These are phyloP conservation scores for Prionailurus bengalensis DNA, from an alignment of 2,113 vertebrate genomes.

Conservation along the genomic window DNA sequence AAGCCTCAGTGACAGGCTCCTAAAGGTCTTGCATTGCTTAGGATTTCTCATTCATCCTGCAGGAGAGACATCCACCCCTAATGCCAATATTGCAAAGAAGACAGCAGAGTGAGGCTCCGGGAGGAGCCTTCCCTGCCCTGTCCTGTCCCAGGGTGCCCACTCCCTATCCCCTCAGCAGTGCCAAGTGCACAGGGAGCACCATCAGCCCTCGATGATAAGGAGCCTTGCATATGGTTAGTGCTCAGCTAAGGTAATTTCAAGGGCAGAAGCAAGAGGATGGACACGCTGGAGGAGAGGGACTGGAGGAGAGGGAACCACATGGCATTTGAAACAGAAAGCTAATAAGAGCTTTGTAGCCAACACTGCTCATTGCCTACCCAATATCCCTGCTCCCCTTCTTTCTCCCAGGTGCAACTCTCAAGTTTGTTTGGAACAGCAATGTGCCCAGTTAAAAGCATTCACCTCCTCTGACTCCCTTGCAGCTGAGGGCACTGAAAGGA, in stretches of 20 bases:
- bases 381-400: neutral
- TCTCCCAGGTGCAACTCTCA: neutral
- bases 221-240: neutral
- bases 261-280: neutral
- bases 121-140: neutral
- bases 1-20: conserved; percentile 23
- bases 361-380: neutral
- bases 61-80: neutral
- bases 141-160: neutral
- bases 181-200: neutral
- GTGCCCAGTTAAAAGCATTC: neutral
- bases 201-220: neutral
- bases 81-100: neutral
- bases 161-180: neutral
- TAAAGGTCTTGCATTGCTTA: conserved; percentile 58
- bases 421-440: neutral
- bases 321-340: neutral
- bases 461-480: neutral
- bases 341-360: neutral
- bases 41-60: conserved; percentile 54
- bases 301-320: neutral
- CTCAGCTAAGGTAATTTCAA: neutral
- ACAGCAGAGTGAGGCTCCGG: neutral
- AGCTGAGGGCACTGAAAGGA: neutral
- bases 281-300: neutral